Percentiles rank a stretch among this genome's conserved stretches.
Conservation (phyloP, 2,797 vertebrate genomes). For the Eulemur mongoz region DNA sequence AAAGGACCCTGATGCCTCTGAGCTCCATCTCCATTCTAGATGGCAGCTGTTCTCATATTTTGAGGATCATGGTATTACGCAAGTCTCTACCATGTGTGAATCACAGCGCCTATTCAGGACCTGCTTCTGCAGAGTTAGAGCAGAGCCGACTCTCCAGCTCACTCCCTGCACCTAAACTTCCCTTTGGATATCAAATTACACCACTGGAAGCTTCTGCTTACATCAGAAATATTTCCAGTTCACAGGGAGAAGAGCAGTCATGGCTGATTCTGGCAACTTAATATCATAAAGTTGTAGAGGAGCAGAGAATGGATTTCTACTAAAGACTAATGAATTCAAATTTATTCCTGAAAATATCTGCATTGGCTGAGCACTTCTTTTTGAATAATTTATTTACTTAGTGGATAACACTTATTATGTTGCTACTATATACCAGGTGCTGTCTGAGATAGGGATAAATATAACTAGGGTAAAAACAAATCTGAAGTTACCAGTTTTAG, state of each 20-base stretch:
- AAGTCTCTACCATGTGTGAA: not conserved
- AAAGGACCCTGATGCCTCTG: not conserved
- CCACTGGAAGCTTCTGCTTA: not conserved
- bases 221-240: not conserved
- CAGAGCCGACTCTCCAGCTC: not conserved
- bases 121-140: not conserved
- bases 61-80: not conserved
- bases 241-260: not conserved
- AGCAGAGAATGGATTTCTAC: not conserved
- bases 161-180: not conserved
- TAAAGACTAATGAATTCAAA: not conserved
- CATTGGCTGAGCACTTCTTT: not conserved
- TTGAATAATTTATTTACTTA: constrained; percentile 26
- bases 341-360: not conserved
- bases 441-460: not conserved
- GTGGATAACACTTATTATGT: not conserved
- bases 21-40: not conserved
- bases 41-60: not conserved
- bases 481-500: not conserved
- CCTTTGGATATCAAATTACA: not conserved
- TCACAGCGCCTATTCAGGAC: not conserved
- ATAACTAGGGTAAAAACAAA: not conserved
- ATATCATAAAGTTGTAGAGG: not conserved
- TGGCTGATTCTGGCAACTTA: not conserved
- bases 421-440: not conserved